Conservation (phyloP, 2,113 vertebrate species). For the Menura novaehollandiae region DNA sequence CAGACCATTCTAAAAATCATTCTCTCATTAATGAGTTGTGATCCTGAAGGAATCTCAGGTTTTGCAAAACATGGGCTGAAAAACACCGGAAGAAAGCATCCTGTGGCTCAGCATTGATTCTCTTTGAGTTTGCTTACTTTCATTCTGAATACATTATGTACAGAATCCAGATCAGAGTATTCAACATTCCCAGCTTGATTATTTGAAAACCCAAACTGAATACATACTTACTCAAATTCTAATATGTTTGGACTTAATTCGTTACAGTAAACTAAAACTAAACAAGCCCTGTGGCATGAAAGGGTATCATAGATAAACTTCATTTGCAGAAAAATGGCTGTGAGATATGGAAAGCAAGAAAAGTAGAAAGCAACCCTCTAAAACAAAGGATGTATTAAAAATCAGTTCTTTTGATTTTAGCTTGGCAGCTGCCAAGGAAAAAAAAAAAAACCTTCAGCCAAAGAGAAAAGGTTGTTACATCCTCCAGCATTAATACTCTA, state of each 20-base stretch:
- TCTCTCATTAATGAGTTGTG: not conserved
- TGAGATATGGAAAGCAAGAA: not conserved
- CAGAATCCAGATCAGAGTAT: not conserved
- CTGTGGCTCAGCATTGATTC: not conserved
- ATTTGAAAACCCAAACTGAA: not conserved
- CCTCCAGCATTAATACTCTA: not conserved
- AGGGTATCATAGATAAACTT: not conserved
- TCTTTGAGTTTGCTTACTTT: not conserved
- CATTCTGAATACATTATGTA: not conserved
- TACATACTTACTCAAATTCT: not conserved
- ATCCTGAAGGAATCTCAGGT: not conserved
- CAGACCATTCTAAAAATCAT: not conserved
- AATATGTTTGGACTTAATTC: not conserved
- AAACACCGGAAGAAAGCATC: not conserved
- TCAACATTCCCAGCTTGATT: not conserved
- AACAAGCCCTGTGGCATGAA: not conserved
- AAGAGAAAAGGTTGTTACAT: not conserved
- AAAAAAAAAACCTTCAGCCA: not conserved
- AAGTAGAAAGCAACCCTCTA: not conserved
- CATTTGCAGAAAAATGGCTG: not conserved
- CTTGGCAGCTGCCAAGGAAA: not conserved
- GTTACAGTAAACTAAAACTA: not conserved
- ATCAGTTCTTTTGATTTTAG: not conserved
- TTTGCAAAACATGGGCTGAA: not conserved
- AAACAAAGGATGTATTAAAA: not conserved